phyloP scores from a whole-genome alignment of 2,797 vertebrate species.

The Takifugu ocellatus region DNA sequence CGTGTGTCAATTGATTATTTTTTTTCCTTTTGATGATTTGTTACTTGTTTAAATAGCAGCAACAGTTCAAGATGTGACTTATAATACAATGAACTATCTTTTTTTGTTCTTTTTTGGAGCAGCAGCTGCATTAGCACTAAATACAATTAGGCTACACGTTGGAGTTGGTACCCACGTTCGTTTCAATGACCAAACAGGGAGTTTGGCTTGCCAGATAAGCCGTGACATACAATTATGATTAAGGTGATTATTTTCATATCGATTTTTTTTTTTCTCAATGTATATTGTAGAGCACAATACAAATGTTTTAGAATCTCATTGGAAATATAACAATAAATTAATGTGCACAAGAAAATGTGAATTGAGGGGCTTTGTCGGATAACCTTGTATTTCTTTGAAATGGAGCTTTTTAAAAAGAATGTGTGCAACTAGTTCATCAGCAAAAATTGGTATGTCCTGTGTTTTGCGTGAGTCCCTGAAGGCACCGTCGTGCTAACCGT shows the following conservation, averaged over 20 bases:
- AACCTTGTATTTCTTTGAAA: too few species aligned
- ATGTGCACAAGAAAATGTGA: too few species aligned
- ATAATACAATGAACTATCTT: constrained; percentile 77
- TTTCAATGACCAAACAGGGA: constrained; percentile 62
- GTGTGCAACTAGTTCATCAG: too few species aligned
- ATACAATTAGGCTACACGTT: constrained; percentile 47
- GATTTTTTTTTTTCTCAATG: constrained; percentile 59
- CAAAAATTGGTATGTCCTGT: too few species aligned
- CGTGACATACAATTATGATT: constrained; percentile 79
- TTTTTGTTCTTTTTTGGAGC: constrained; percentile 42
- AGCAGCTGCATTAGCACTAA: constrained; percentile 45
- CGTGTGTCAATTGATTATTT: constrained; percentile 30
- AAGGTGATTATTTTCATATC: constrained; percentile 83
- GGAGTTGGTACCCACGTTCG: constrained; percentile 37
- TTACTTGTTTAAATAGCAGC: constrained; percentile 26
- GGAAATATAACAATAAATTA: constrained; percentile 53
- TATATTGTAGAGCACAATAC: constrained; percentile 75
- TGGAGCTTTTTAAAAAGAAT: too few species aligned
- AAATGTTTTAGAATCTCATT: constrained; percentile 67
- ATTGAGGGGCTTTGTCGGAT: too few species aligned
- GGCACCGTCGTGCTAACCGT: neutral
- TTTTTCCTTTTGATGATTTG: constrained; percentile 43
- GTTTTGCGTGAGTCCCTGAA: neutral
- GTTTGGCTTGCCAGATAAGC: constrained; percentile 76
- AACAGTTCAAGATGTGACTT: constrained; percentile 34